Base-by-base conservation (phyloP, 2,113 vertebrate species). In the Mormyrus iriodes region DNA sequence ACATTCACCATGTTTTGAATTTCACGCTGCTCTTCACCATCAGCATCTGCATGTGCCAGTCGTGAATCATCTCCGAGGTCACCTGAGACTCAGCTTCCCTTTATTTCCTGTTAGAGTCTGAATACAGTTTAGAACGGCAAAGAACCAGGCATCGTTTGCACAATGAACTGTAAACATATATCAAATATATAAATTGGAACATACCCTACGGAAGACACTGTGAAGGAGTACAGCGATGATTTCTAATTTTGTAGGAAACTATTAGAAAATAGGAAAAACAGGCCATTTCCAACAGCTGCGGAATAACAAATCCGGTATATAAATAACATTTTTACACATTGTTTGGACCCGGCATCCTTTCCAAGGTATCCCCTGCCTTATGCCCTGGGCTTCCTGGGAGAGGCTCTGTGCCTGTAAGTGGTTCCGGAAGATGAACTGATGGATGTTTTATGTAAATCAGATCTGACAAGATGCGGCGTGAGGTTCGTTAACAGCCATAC, bases 1-100 rank as follows among this genome's bases (percentile, higher is more conserved):
- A n/a, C 46, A 89, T 88, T 88, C 79, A 88, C 52, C 21, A 44
- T n/a, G 31, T 88, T 89, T 51, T 89, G 84, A 91, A 90, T 84
- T 85, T 31, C 76, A 88, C 55, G 46, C 88, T 85, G 42, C 55
- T 82, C 85, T 82, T 88, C 90, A 85, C 82, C 73, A 58, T 76
- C 90, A 90, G 89, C 83, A 89, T 89, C 86, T 35, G 83, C 27
- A 42, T 13, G 49, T 6, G 49, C 69, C 42, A 88, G 58, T 86
- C 44, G 82, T 65, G 82, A 88, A 42, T 91, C 4, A 48, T 58
- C 52, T 48, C 76, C 48, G 44, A 85, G 83, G 10, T 89, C 76
- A 69, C 35, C 27, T 15, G 27, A 88, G 49, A 52, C 31, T 44
- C 49, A n/a, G 48, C 87, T 89, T 87, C 85, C 55, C 65, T 61